Evolutionary conservation across 2,113 vertebrate genomes (phyloP).

Genomic region (Bothrops jararaca): DNA sequence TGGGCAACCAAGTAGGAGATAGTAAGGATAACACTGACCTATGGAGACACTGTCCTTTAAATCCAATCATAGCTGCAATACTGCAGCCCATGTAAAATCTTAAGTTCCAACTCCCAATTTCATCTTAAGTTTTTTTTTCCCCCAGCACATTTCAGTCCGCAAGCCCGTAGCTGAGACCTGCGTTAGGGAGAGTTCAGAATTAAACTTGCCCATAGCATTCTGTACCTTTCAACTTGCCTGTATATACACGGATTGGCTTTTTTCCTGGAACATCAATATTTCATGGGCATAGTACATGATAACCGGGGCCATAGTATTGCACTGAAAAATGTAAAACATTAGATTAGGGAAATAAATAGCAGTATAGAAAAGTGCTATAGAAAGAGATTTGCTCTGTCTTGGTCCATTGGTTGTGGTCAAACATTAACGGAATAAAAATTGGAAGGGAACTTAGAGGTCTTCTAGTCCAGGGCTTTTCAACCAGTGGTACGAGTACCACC

Average conservation of each 20-base stretch:
- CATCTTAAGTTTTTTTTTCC: neutral
- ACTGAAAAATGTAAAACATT: neutral
- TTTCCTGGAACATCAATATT: neutral
- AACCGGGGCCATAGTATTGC: neutral
- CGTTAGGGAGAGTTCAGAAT: neutral
- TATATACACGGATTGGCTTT: neutral
- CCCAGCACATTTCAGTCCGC: neutral
- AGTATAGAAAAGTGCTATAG: neutral
- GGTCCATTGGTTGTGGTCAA: neutral
- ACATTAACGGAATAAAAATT: neutral
- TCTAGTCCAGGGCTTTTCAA: neutral
- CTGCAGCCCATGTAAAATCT: neutral
- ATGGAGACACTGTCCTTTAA: neutral
- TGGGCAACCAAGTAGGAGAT: neutral
- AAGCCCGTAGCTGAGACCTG: neutral
- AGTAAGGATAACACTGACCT: neutral
- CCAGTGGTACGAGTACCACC: no score
- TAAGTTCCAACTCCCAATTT: neutral
- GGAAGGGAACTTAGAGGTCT: neutral
- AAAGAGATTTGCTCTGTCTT: neutral
- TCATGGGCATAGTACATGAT: neutral
- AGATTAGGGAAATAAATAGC: neutral
- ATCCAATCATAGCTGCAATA: neutral
- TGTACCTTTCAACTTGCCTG: neutral
- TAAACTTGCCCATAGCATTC: neutral